These are phyloP conservation scores for Hemibagrus wyckioides DNA, from an alignment of 2,113 vertebrate species.

Conservation along the genomic window DNA sequence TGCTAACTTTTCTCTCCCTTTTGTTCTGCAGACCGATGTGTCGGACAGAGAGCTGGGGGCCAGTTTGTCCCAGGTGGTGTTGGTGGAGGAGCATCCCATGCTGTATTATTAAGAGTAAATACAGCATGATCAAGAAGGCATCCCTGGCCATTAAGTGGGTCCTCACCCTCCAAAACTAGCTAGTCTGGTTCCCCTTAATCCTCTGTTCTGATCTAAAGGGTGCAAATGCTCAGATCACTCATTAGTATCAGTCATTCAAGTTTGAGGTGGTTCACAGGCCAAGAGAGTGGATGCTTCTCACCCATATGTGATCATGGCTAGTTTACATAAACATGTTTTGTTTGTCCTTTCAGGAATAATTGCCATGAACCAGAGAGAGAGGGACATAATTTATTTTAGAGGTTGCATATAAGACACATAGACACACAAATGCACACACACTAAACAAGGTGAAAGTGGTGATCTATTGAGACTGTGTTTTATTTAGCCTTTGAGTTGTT, in stretches of 20 bases:
- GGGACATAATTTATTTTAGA: background rate
- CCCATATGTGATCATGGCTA: background rate
- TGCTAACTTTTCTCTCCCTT: background rate
- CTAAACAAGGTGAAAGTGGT: background rate
- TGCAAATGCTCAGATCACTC: background rate
- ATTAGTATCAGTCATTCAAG: background rate
- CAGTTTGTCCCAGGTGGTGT: background rate
- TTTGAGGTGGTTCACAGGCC: background rate
- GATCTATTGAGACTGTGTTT: background rate
- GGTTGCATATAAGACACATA: background rate
- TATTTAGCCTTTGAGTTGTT: background rate
- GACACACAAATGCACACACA: background rate
- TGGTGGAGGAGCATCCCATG: background rate
- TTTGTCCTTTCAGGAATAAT: background rate
- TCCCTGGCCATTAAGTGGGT: background rate
- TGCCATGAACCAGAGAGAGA: too few species aligned
- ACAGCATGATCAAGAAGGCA: background rate
- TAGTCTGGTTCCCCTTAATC: background rate
- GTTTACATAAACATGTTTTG: background rate
- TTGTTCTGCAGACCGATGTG: background rate
- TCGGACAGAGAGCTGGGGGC: background rate
- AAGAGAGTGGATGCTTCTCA: background rate
- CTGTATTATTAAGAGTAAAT: background rate
- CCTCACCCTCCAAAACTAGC: background rate
- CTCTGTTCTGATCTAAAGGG: background rate